Conservation (phyloP, 1,140 invertebrate species). For the Mactra quadrangularis region DNA sequence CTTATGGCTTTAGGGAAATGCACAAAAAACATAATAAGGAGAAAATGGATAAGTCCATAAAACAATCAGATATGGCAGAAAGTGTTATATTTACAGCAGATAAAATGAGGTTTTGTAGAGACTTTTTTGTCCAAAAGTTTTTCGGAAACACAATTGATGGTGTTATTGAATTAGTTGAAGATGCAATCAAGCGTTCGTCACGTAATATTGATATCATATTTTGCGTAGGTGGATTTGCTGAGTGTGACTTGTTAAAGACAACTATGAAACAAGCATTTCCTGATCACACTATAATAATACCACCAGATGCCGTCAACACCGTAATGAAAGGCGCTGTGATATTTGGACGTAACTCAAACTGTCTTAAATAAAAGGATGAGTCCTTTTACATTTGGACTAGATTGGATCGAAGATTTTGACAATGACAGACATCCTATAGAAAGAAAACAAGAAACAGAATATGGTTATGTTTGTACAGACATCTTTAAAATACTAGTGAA, state of each 20-base stretch:
- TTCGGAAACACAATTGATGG: conserved; percentile 18
- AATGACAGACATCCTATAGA: not conserved
- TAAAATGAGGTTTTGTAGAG: conserved; percentile 15
- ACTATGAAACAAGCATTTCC: conserved; percentile 9
- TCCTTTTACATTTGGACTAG: conserved; percentile 40
- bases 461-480: conserved; percentile 33
- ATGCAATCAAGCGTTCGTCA: not conserved
- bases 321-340: conserved; percentile 55
- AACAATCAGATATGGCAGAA: not conserved
- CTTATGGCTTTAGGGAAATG: not conserved
- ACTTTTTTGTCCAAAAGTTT: conserved; percentile 24
- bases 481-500: conserved; percentile 33
- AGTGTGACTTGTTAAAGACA: conserved; percentile 28
- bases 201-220: conserved; percentile 23
- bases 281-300: conserved; percentile 23
- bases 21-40: conserved; percentile 27
- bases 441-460: conserved; percentile 31
- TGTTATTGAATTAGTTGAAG: conserved; percentile 13
- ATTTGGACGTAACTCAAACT: conserved; percentile 35
- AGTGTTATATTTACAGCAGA: not conserved
- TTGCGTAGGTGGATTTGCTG: conserved; percentile 57
- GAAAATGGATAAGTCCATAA: not conserved
- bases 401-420: conserved; percentile 57
- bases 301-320: conserved; percentile 26
- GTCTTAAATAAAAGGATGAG: conserved; percentile 25